phyloP scores from a whole-genome alignment of 2,113 vertebrate genomes.

The Alaudala cheleensis region DNA sequence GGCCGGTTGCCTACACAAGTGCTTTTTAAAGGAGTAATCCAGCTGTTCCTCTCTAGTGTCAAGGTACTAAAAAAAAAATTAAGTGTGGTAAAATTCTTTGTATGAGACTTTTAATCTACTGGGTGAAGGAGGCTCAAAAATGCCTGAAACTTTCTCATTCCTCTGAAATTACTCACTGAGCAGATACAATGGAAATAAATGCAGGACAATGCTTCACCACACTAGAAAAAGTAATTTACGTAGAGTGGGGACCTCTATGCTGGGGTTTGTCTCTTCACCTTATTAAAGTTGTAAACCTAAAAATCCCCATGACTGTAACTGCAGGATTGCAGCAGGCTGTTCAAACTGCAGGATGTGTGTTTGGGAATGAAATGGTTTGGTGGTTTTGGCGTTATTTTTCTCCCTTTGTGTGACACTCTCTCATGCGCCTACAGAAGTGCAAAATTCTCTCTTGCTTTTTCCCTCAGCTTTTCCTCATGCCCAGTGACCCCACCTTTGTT shows the following conservation, averaged over 20 bases:
- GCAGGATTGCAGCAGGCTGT: neutral
- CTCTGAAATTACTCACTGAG: neutral
- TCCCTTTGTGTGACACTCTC: neutral
- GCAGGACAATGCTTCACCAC: neutral
- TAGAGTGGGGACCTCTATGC: neutral
- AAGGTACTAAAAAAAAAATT: neutral
- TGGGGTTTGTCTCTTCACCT: neutral
- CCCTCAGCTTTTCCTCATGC: neutral
- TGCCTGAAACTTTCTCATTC: neutral
- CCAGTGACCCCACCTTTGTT: neutral
- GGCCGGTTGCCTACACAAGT: accelerated
- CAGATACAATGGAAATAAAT: neutral
- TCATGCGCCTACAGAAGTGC: neutral
- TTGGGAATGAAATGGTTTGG: neutral
- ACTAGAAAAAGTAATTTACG: neutral
- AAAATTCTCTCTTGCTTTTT: neutral
- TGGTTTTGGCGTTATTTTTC: neutral
- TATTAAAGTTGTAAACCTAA: neutral
- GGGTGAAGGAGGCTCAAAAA: neutral
- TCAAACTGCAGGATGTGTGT: neutral
- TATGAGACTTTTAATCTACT: neutral
- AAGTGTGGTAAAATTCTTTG: neutral
- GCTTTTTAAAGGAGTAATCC: neutral
- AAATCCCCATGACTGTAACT: neutral
- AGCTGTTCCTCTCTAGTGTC: neutral